Evolutionary conservation across 2,888 invertebrate genomes (phyloP).

Genomic region (Anoncus sp.): DNA sequence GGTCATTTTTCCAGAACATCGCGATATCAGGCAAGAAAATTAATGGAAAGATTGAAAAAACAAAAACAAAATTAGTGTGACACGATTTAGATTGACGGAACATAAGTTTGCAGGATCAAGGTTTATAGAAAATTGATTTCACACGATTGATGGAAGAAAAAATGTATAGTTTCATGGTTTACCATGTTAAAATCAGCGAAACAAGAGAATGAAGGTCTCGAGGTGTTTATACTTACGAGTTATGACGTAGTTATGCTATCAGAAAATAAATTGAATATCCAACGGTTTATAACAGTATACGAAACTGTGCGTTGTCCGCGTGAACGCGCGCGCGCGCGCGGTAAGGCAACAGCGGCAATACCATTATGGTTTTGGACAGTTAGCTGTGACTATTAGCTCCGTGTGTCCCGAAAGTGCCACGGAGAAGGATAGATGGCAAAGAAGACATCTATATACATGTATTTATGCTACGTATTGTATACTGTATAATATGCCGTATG

Average conservation of each 20-base stretch:
- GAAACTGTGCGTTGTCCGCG: conserved; percentile 49
- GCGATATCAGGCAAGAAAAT: not conserved
- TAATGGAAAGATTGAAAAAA: not conserved
- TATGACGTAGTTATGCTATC: not conserved
- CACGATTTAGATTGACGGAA: not conserved
- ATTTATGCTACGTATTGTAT: conserved; percentile 14
- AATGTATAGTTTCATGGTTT: not conserved
- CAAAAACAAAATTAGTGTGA: not conserved
- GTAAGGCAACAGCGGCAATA: conserved; percentile 57
- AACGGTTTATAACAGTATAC: conserved; percentile 62
- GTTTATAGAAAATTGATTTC: too few relatives aligned
- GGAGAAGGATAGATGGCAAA: conserved; percentile 10
- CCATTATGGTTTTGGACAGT: conserved; percentile 69
- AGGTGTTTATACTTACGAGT: not conserved
- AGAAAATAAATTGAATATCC: conserved; percentile 26
- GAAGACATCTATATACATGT: conserved; percentile 12
- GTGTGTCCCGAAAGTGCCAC: conserved; percentile 9
- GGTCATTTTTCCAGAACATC: too few relatives aligned
- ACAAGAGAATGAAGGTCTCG: not conserved
- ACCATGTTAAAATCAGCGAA: not conserved
- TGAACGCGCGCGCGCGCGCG: conserved; percentile 51
- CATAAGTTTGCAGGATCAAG: not conserved
- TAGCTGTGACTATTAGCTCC: conserved; percentile 55
- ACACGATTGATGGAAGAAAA: too few relatives aligned
- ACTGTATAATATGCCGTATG: not conserved